Conservation (phyloP, 2,797 vertebrate genomes). For the Corythornis leucogaster region DNA sequence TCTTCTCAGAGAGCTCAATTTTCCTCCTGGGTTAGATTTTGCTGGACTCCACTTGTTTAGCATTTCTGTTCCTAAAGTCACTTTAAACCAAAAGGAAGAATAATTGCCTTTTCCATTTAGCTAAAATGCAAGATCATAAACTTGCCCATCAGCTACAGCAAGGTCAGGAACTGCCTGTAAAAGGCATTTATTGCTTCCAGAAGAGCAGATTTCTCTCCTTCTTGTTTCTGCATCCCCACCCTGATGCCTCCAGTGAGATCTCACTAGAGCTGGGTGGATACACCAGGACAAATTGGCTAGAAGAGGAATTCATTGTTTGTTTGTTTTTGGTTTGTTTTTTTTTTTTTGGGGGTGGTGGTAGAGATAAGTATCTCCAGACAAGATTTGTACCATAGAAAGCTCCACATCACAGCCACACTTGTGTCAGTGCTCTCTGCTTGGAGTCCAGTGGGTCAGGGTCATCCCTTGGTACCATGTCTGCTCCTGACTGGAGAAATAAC, state of each 20-base stretch:
- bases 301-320: neutral
- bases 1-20: neutral
- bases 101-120: conserved; percentile 57
- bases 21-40: neutral
- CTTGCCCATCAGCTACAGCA: conserved; percentile 41
- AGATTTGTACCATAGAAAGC: neutral
- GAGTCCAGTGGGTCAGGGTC: neutral
- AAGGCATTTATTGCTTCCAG: conserved; percentile 57
- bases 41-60: neutral
- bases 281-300: neutral
- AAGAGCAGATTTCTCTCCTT: conserved; percentile 25
- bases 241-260: conserved; percentile 43
- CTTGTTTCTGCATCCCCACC: conserved; percentile 31
- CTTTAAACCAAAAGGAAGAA: neutral
- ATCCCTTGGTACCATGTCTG: neutral
- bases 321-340: too few relatives aligned
- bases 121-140: conserved; percentile 41
- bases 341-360: too few relatives aligned
- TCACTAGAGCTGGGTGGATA: conserved; percentile 24
- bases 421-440: neutral
- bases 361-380: neutral
- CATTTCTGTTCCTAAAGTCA: conserved; percentile 13
- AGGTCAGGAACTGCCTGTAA: conserved; percentile 37
- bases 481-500: neutral
- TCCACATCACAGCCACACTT: neutral